Base-by-base conservation (phyloP, 1,140 invertebrate genomes). In the Varroa destructor region DNA sequence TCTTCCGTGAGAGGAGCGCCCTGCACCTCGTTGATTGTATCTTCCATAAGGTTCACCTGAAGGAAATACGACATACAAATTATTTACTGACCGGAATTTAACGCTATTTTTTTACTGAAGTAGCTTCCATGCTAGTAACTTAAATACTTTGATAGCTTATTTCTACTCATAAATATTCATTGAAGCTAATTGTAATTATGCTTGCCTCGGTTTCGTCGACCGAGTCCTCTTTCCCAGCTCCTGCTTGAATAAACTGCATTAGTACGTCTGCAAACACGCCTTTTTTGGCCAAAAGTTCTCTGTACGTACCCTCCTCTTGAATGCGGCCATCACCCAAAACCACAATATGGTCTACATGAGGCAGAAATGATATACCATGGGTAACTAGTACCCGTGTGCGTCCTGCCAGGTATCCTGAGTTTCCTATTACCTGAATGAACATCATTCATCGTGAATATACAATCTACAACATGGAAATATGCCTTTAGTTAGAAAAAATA, bases 181-280 rank as follows among this genome's bases (percentile, higher is more conserved):
- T 58, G 12, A 5, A 12, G 46, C 8, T n/a, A 14, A 14, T 25
- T 37, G 61, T 67, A 12, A 40, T 37, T 42, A 12, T 37, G 61
- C 61, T 67, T 37, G 40, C 61, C n/a, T 77, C 54, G 1, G 75
- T 64, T 67, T 70, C 72, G 43, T 71, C 71, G 55, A 75, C 37
- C 37, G 74, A 72, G 56, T 77, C 75, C 2, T 74, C 81, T 55
- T 80, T 81, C 74, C 82, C 80, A 40, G 78, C 80, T 61, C 81
- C 84, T 73, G 89, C 88, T 14, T 87, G 84, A 71, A 91, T 81
- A 82, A 91, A 88, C 74, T 90, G 87, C 25, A 89, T 78, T 14
- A 93, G 79, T 78, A 92, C 92, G 12, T 78, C 76, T 40, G 75
- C 72, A 73, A 78, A 77, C 10, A 74, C 72, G 4, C 75, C 75